Evolutionary conservation across 2,113 vertebrate genomes (phyloP), one percentile per base, ranked within the genome.

Genomic region (Lamprologus sp.): DNA sequence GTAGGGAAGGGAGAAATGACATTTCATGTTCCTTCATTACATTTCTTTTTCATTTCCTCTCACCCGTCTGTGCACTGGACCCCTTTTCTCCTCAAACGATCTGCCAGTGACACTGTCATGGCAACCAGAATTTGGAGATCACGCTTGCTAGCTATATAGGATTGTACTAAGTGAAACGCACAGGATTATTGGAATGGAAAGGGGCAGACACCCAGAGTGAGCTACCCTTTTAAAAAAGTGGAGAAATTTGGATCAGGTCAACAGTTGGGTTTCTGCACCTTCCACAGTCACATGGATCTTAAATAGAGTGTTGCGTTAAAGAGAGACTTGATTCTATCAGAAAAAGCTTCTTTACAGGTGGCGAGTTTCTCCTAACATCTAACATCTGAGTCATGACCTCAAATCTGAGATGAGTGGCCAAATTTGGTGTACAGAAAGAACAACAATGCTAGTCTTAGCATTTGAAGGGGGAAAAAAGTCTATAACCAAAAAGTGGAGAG

Each of bases 61-160:
- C 8, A 35, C 55, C 45, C 23, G 12, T 77, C 51, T 21, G 8
- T 75, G 55, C 53, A 5, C 21, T 11, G 54, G 45, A 58, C 37
- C 55, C 37, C 80, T 58, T 60, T 81, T 42, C 56, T 88, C 81
- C 35, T 56, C 47, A 33, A 31, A 42, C 1, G 1, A 49, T 37
- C 56, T 51, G 79, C 28, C 40, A 70, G n/a, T 81, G 87, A 88
- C 87, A 91, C 58, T 83, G 93, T 89, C 93, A 94, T 93, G 90
- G 92, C 90, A 94, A 93, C 94, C 53, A 60, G 75, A 75, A 81
- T 82, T 73, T 80, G 45, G 73, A 75, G 82, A 55, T 79, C 70
- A 60, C 26, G 28, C 75, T 77, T 77, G 73, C 73, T 73, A 31
- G 63, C 31, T 26, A 9, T 47, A 68, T 6, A 17, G 9, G 70